phyloP scores from a whole-genome alignment of 2,797 vertebrate species.

The Poecile montanus region DNA sequence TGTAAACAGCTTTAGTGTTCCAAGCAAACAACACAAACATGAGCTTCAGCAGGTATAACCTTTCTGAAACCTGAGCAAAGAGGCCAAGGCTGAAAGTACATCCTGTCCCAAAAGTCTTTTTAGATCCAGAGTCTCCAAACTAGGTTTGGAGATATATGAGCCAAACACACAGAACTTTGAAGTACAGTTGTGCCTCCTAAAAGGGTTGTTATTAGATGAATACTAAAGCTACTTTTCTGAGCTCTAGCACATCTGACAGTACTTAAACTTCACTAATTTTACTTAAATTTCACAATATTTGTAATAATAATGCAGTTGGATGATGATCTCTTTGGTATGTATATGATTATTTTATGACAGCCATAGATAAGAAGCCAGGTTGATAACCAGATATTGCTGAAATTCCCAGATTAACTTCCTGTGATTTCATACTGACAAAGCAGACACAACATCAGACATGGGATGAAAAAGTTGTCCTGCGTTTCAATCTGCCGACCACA shows the following conservation, averaged over 20 bases:
- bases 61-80: background rate
- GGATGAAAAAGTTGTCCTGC: background rate
- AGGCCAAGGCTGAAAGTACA: background rate
- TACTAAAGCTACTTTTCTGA: background rate
- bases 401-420: constrained; percentile 6
- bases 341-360: constrained; percentile 2
- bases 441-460: background rate
- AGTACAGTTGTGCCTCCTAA: background rate
- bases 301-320: background rate
- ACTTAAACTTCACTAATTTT: background rate
- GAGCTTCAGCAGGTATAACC: background rate
- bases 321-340: background rate
- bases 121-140: background rate
- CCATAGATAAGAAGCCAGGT: background rate
- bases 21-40: background rate
- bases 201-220: background rate
- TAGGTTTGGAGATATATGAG: background rate
- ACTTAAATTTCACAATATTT: background rate
- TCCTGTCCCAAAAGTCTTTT: background rate
- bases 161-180: background rate
- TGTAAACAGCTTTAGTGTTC: constrained; percentile 6
- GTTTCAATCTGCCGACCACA: background rate
- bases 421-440: background rate
- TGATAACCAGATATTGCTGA: background rate
- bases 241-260: background rate